phyloP scores from a whole-genome alignment of 2,888 invertebrate species.

The Trichopria drosophilae region DNA sequence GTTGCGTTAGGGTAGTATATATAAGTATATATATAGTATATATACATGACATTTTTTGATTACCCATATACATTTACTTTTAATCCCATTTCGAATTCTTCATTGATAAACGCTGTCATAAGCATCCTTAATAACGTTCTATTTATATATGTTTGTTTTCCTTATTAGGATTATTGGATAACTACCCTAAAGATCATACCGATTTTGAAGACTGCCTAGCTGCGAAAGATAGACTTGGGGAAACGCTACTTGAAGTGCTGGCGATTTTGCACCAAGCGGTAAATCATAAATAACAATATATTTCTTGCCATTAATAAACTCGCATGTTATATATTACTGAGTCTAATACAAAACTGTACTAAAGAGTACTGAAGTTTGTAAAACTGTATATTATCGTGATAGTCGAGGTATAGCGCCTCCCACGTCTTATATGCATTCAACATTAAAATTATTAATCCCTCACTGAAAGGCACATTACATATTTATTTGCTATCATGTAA shows the following conservation, averaged over 20 bases:
- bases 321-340: no score
- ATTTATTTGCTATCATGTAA: no score
- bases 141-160: conserved; percentile 5
- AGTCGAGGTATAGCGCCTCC: no score
- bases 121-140: neutral
- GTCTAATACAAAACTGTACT: no score
- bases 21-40: no score
- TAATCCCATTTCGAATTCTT: neutral
- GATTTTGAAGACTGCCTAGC: conserved; percentile 72
- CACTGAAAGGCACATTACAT: no score
- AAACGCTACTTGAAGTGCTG: conserved; percentile 52
- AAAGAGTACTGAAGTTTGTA: no score
- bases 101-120: neutral
- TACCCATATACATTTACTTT: neutral
- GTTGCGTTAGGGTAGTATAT: no score
- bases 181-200: conserved; percentile 72
- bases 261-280: conserved; percentile 56
- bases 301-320: no score
- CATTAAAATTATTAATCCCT: no score
- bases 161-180: conserved; percentile 67
- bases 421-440: no score
- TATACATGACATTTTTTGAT: neutral
- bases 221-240: conserved; percentile 58
- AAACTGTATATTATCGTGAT: no score
- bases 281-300: conserved; percentile 32